Conservation (phyloP, 92 coral and sea anemone genomes). For the Parazoanthus atlanticus region DNA sequence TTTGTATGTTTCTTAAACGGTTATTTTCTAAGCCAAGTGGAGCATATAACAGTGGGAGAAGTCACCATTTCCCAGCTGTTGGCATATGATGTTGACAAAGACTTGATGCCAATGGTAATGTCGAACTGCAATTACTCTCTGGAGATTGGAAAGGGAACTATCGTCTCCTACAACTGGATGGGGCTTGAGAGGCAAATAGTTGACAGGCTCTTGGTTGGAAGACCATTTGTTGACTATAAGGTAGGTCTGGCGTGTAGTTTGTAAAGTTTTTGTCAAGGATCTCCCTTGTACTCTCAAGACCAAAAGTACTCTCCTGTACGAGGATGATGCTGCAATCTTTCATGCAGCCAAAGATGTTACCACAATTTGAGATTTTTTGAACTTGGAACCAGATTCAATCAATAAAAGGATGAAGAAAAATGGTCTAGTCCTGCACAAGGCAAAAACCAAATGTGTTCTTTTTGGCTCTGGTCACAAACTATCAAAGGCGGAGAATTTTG, state of each 20-base stretch:
- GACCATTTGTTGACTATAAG: conserved; percentile 67
- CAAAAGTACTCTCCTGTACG: too few relatives aligned
- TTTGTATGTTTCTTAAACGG: background rate
- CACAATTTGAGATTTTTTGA: too few relatives aligned
- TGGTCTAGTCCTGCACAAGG: too few relatives aligned
- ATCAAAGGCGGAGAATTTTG: too few relatives aligned
- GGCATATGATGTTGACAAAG: conserved; percentile 72
- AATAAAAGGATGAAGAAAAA: too few relatives aligned
- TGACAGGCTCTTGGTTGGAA: conserved; percentile 82
- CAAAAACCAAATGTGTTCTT: too few relatives aligned
- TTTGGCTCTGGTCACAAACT: too few relatives aligned
- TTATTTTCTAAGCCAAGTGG: conserved; percentile 53
- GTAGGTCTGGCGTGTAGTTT: conserved; percentile 33
- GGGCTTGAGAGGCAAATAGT: conserved; percentile 78
- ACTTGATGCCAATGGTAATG: conserved; percentile 72
- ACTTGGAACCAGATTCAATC: too few relatives aligned
- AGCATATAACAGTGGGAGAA: conserved; percentile 54
- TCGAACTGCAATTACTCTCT: conserved; percentile 88
- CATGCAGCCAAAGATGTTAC: too few relatives aligned
- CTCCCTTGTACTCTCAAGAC: too few relatives aligned
- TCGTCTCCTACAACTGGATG: conserved; percentile 84
- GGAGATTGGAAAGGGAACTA: conserved; percentile 75
- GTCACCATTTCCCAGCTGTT: conserved; percentile 70
- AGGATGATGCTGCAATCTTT: too few relatives aligned
- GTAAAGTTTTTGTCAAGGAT: too few relatives aligned